These are phyloP conservation scores for Apeira syringaria DNA, from an alignment of 2,888 invertebrate species.

Conservation along the genomic window DNA sequence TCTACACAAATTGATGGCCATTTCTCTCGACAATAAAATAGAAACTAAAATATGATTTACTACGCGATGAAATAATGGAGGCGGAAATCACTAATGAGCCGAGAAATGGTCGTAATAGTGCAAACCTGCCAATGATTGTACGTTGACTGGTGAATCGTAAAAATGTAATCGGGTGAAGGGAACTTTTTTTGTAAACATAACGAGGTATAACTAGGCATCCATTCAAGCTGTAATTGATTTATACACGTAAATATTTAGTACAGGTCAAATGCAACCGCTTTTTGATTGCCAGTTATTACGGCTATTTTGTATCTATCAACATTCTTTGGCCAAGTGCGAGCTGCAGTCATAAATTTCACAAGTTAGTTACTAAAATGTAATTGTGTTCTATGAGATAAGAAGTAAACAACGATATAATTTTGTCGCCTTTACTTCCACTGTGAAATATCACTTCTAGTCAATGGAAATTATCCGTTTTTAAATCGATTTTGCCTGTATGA, in stretches of 20 bases:
- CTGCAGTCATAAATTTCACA: too few relatives aligned
- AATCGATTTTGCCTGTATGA: too few relatives aligned
- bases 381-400: too few relatives aligned
- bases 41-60: conserved; percentile 16
- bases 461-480: too few relatives aligned
- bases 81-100: conserved; percentile 17
- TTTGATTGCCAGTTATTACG: conserved; percentile 16
- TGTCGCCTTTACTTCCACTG: too few relatives aligned
- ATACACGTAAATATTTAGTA: conserved; percentile 21
- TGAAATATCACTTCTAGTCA: too few relatives aligned
- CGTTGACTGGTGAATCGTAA: conserved; percentile 16
- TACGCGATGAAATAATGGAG: conserved; percentile 11
- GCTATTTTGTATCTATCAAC: too few relatives aligned
- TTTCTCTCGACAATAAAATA: conserved; percentile 16
- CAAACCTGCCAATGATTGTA: conserved; percentile 24
- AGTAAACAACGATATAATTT: too few relatives aligned
- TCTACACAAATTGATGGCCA: conserved; percentile 6
- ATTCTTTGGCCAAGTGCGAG: too few relatives aligned
- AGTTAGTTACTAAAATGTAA: too few relatives aligned
- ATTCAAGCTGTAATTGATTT: conserved; percentile 19
- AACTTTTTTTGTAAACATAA: conserved; percentile 20
- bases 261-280: conserved; percentile 7
- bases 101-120: conserved; percentile 20
- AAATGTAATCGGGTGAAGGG: conserved; percentile 23
- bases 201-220: conserved; percentile 17